Percentiles rank a stretch among this genome's conserved stretches.
Evolutionary conservation across 2,888 invertebrate species (phyloP).

Genomic region (Clusia tigrina): DNA sequence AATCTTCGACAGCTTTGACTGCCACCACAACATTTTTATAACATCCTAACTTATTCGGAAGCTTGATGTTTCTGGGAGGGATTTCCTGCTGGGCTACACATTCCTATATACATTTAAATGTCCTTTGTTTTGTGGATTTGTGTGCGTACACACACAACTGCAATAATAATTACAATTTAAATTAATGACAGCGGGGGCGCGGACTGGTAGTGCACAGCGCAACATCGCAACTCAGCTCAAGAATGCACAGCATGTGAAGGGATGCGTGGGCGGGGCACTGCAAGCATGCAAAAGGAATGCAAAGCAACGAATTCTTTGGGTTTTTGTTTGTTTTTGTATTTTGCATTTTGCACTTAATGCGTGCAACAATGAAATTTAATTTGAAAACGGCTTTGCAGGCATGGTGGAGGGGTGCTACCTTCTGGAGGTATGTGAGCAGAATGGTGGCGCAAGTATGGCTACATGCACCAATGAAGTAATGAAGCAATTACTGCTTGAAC

Average conservation of each 20-base stretch:
- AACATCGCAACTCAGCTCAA: neutral
- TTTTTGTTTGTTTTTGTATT: no score
- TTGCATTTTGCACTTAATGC: neutral
- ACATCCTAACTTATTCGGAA: no score
- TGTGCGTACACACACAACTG: no score
- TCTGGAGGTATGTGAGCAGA: neutral
- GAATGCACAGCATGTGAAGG: neutral
- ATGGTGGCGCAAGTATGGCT: no score
- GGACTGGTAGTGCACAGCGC: neutral
- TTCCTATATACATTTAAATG: no score
- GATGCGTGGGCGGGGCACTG: neutral
- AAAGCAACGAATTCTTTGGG: neutral
- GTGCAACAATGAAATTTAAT: slow-evolving; percentile 1
- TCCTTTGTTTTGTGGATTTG: no score
- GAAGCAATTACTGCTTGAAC: neutral
- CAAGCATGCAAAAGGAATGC: neutral
- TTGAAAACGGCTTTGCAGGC: neutral
- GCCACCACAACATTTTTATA: no score
- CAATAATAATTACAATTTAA: neutral
- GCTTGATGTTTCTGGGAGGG: no score
- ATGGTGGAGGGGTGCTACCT: neutral
- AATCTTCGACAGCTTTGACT: no score
- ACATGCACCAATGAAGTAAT: neutral
- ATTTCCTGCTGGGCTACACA: no score
- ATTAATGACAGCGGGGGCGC: no score